phyloP scores from a whole-genome alignment of 2,797 vertebrate species.

The Poeciliopsis turneri region DNA sequence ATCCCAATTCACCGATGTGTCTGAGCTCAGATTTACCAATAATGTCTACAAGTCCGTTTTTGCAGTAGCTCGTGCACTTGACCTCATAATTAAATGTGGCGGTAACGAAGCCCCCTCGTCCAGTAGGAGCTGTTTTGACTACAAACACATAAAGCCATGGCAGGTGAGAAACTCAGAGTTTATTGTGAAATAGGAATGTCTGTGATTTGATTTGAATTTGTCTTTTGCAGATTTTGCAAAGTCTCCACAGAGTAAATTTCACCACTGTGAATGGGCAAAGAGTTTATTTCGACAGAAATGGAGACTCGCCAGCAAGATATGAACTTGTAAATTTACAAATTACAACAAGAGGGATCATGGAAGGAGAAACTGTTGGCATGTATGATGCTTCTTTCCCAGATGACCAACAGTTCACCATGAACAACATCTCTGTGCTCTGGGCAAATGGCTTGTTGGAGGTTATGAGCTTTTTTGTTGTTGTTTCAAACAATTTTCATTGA shows the following conservation, averaged over 20 bases:
- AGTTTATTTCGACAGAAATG: slow-evolving; percentile 81
- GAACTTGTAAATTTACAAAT: slow-evolving; percentile 83
- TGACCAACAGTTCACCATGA: slow-evolving; percentile 73
- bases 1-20: slow-evolving; percentile 82
- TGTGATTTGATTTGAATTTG: not conserved
- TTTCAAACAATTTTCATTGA: not conserved
- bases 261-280: slow-evolving; percentile 70
- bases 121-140: slow-evolving; percentile 62
- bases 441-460: slow-evolving; percentile 63
- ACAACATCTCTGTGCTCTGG: slow-evolving; percentile 70
- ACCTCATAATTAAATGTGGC: slow-evolving; percentile 76
- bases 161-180: slow-evolving; percentile 74
- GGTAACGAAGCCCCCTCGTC: slow-evolving; percentile 54
- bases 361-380: slow-evolving; percentile 74
- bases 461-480: slow-evolving; percentile 12
- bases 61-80: slow-evolving; percentile 80
- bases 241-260: slow-evolving; percentile 79
- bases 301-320: slow-evolving; percentile 83
- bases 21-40: slow-evolving; percentile 82
- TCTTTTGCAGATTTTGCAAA: slow-evolving; percentile 73
- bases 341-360: slow-evolving; percentile 61
- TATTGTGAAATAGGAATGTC: not conserved
- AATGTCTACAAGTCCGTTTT: slow-evolving; percentile 86
- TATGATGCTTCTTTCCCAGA: slow-evolving; percentile 78
- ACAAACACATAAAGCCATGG: slow-evolving; percentile 79